These are phyloP conservation scores for Ectropis grisescens DNA, from an alignment of 1,140 invertebrate genomes.

Conservation along the genomic window DNA sequence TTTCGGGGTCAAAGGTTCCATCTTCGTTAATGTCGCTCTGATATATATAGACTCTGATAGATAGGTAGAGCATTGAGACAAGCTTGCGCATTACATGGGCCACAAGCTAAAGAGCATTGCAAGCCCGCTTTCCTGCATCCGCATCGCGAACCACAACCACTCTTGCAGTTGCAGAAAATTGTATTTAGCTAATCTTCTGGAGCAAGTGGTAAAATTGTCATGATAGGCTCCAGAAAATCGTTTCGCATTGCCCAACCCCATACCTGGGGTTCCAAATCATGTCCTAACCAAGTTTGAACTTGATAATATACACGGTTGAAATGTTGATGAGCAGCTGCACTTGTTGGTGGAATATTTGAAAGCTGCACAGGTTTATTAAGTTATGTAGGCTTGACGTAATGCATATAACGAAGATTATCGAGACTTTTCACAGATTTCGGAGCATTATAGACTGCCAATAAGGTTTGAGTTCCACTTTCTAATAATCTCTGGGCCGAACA, in stretches of 20 bases:
- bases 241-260: constrained; percentile 29
- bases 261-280: constrained; percentile 22
- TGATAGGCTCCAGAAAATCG: constrained; percentile 22
- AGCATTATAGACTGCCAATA: constrained; percentile 11
- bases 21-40: constrained; percentile 10
- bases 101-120: constrained; percentile 13
- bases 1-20: constrained; percentile 8
- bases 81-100: constrained; percentile 1
- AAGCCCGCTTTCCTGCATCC: constrained; percentile 19
- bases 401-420: constrained; percentile 7
- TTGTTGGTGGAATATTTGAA: constrained; percentile 14
- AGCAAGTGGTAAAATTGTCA: constrained; percentile 17
- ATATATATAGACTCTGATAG: too few relatives aligned
- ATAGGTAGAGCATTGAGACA: constrained; percentile 5
- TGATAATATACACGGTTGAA: constrained; percentile 33
- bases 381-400: constrained; percentile 11
- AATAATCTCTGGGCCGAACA: constrained; percentile 7
- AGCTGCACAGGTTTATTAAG: constrained; percentile 18
- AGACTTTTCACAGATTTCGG: constrained; percentile 10
- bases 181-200: constrained; percentile 22
- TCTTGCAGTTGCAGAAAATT: constrained; percentile 8
- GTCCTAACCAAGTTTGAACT: constrained; percentile 33
- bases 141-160: constrained; percentile 6
- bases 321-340: constrained; percentile 17
- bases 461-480: constrained; percentile 3